Percentiles rank a stretch among this genome's conserved stretches.
These are phyloP conservation scores for Eidolon dupreanum DNA, from an alignment of 2,797 vertebrate genomes.

Conservation along the genomic window DNA sequence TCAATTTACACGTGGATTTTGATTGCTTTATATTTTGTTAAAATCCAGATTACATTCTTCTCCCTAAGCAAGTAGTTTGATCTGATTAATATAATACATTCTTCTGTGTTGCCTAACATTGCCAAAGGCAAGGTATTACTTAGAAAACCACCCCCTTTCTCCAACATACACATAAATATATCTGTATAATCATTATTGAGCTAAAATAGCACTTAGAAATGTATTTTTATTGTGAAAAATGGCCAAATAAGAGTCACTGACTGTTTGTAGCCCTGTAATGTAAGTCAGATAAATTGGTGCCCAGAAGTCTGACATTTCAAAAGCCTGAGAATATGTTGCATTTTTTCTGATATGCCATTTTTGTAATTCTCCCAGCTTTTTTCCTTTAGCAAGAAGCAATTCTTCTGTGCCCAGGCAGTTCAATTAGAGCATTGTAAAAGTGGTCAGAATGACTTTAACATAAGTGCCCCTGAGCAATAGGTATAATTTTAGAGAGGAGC, in stretches of 20 bases:
- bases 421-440: slow-evolving; percentile 86
- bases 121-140: slow-evolving; percentile 83
- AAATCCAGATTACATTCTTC: slow-evolving; percentile 77
- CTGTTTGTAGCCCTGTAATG: slow-evolving; percentile 84
- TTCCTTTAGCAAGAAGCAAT: slow-evolving; percentile 83
- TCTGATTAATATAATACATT: slow-evolving; percentile 80
- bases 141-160: slow-evolving; percentile 56
- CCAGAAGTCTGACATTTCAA: slow-evolving; percentile 88
- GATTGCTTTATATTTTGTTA: slow-evolving; percentile 52
- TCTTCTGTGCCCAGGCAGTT: slow-evolving; percentile 83
- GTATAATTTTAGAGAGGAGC: slow-evolving; percentile 87
- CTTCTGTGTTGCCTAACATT: slow-evolving; percentile 72
- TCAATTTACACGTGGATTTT: slow-evolving; percentile 79
- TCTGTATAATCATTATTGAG: slow-evolving; percentile 83
- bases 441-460: slow-evolving; percentile 85
- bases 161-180: slow-evolving; percentile 78
- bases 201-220: slow-evolving; percentile 86
- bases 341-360: slow-evolving; percentile 82
- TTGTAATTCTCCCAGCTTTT: slow-evolving; percentile 83
- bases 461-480: slow-evolving; percentile 86
- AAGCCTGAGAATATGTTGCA: slow-evolving; percentile 81
- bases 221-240: slow-evolving; percentile 88
- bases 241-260: slow-evolving; percentile 79
- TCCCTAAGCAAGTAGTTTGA: slow-evolving; percentile 70
- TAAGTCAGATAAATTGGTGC: slow-evolving; percentile 88